Evolutionary conservation across 2,888 invertebrate genomes (phyloP).

Genomic region (Tortrix viridana): DNA sequence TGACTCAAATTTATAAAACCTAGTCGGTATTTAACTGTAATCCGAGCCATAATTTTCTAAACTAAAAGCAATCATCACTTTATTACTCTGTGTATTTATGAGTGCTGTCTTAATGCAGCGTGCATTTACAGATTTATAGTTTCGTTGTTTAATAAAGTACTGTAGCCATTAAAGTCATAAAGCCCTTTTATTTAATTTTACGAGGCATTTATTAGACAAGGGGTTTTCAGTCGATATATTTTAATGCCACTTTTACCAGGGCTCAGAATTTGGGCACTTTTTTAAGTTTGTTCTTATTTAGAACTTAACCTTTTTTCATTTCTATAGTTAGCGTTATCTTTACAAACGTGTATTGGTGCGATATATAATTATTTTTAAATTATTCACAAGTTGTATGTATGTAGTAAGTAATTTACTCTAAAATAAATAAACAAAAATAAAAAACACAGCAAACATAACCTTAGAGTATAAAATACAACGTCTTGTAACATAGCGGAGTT

Average conservation of each 20-base stretch:
- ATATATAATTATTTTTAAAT: no score
- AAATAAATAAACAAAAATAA: neutral
- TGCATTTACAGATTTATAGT: constrained; percentile 25
- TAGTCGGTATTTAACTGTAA: constrained; percentile 17
- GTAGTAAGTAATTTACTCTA: no score
- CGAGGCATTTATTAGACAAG: neutral
- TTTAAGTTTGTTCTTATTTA: no score
- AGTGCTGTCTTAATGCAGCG: constrained; percentile 23
- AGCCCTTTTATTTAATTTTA: constrained; percentile 27
- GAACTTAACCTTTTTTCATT: neutral
- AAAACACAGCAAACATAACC: neutral
- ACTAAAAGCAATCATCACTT: constrained; percentile 26
- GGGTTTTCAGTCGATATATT: constrained; percentile 2
- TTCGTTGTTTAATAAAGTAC: constrained; percentile 15
- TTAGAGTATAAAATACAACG: neutral
- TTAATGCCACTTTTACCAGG: no score
- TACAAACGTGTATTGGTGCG: no score
- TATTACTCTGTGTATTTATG: constrained; percentile 26
- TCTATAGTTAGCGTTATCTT: no score
- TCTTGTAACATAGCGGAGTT: neutral
- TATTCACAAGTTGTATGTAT: no score
- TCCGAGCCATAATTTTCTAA: constrained; percentile 6
- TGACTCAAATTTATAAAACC: constrained; percentile 11
- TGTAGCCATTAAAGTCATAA: constrained; percentile 15
- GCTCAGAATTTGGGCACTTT: no score